These are phyloP conservation scores for Pipra filicauda DNA, from an alignment of 2,113 vertebrate genomes.

Conservation along the genomic window DNA sequence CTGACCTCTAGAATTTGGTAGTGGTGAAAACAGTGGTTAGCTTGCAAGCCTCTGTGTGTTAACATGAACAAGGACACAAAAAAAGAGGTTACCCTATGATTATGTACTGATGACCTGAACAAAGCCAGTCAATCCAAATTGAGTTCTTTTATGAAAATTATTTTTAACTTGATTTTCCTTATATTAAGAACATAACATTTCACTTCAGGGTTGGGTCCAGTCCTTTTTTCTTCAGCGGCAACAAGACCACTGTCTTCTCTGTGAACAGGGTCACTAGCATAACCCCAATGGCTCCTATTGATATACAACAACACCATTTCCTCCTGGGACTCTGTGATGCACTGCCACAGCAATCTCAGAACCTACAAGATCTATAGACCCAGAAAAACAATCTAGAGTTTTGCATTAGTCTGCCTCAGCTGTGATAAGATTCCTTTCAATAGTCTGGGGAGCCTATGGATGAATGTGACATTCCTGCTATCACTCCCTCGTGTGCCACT, in stretches of 20 bases:
- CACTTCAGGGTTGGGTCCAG: not conserved
- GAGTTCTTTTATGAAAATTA: not conserved
- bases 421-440: not conserved
- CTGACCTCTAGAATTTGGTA: conserved; percentile 39
- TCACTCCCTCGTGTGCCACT: not conserved
- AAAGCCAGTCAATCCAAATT: not conserved
- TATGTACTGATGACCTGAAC: not conserved
- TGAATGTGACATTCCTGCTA: rapidly evolving
- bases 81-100: not conserved
- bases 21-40: conserved; percentile 32
- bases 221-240: not conserved
- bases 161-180: not conserved
- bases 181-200: not conserved
- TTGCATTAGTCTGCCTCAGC: not conserved
- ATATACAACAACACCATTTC: not conserved
- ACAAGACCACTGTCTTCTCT: not conserved
- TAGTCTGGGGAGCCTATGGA: not conserved
- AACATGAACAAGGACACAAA: not conserved
- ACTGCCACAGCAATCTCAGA: not conserved
- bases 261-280: not conserved
- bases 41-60: not conserved
- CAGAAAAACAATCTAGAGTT: not conserved
- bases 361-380: not conserved
- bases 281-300: not conserved
- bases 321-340: not conserved